These are phyloP conservation scores for Ceratosolen solmsi DNA, from an alignment of 1,140 invertebrate species.

Conservation along the genomic window DNA sequence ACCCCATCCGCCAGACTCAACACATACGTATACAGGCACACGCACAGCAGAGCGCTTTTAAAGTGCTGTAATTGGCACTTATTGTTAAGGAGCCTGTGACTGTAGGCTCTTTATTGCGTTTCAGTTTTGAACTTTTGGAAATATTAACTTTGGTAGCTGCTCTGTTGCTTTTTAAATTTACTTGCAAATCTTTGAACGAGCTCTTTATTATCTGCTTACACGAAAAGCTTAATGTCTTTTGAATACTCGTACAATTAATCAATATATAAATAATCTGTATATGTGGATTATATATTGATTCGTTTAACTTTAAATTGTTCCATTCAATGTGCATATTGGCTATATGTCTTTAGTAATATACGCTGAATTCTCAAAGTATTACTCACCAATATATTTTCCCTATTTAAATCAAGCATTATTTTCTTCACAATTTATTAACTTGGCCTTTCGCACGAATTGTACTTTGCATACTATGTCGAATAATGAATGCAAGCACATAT, in stretches of 20 bases:
- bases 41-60: background rate
- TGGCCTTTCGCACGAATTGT: background rate
- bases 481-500: background rate
- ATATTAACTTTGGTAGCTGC: background rate
- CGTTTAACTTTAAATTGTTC: background rate
- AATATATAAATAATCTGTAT: too few species aligned
- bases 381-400: background rate
- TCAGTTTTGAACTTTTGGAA: background rate
- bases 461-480: background rate
- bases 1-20: background rate
- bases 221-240: too few species aligned
- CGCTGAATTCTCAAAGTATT: background rate
- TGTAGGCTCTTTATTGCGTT: background rate
- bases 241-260: too few species aligned
- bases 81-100: background rate
- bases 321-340: background rate
- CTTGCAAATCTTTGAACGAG: too few species aligned
- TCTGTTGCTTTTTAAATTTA: too few species aligned
- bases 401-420: background rate
- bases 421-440: background rate
- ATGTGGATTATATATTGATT: too few species aligned
- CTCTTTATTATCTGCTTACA: too few species aligned
- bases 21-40: background rate
- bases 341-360: background rate
- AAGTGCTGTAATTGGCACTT: background rate